Conservation (phyloP, 2,797 vertebrate species). For the Rallus crepitans region DNA sequence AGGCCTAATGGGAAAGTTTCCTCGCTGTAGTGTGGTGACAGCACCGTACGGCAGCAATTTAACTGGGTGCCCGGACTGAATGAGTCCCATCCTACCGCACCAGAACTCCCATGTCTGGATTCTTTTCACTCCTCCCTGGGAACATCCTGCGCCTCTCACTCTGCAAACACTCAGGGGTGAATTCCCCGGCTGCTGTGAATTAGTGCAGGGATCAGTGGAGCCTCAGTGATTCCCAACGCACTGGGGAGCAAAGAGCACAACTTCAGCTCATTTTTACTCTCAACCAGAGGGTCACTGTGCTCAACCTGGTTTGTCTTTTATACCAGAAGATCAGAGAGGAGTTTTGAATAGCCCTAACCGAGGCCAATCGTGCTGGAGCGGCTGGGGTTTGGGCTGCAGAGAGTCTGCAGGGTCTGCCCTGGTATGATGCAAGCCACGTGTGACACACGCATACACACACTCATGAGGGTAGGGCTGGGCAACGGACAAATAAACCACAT, state of each 20-base stretch:
- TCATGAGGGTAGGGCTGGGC: background rate
- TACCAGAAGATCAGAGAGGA: background rate
- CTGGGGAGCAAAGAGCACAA: background rate
- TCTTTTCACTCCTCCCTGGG: constrained; percentile 4
- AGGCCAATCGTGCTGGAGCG: background rate
- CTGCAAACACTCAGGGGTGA: background rate
- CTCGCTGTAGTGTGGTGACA: background rate
- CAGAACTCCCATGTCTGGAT: background rate
- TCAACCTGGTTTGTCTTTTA: background rate
- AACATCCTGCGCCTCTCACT: background rate
- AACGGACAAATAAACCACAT: constrained; percentile 42
- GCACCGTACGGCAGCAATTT: background rate
- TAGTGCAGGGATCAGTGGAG: background rate
- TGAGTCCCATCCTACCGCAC: background rate
- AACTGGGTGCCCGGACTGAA: constrained; percentile 27
- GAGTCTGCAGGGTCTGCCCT: background rate
- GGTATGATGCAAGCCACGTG: background rate
- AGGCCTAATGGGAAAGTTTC: constrained; percentile 11
- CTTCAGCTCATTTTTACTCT: background rate
- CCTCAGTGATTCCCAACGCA: background rate
- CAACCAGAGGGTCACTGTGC: background rate
- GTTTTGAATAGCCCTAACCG: background rate
- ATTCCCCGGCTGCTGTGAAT: background rate
- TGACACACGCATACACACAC: background rate
- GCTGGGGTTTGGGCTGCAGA: background rate